phyloP scores from a whole-genome alignment of 2,888 invertebrate species.

The Mycalesis mineus region DNA sequence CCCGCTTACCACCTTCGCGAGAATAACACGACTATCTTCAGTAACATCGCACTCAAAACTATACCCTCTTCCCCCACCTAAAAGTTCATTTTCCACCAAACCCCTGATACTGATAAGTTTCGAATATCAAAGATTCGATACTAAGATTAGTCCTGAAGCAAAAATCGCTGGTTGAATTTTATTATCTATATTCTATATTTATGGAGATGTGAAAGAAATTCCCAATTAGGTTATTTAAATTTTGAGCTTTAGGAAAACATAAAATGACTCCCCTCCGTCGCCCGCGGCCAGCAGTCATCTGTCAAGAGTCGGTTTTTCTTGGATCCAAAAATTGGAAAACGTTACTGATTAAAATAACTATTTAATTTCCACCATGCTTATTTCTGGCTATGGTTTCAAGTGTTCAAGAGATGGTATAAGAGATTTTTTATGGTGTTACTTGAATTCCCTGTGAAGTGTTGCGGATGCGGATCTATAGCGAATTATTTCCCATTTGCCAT shows the following conservation, averaged over 20 bases:
- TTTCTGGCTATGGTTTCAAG: no score
- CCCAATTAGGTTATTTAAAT: not conserved
- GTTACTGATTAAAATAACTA: not conserved
- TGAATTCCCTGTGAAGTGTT: no score
- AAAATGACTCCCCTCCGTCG: not conserved
- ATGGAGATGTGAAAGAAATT: not conserved
- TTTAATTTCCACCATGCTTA: no score
- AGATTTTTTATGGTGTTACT: no score
- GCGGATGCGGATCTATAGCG: no score
- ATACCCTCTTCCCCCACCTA: constrained; percentile 18
- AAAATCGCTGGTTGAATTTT: constrained; percentile 2
- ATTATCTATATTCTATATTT: not conserved
- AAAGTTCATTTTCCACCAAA: not conserved
- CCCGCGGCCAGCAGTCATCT: not conserved
- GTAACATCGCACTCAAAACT: constrained; percentile 30
- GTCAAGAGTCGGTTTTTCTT: not conserved
- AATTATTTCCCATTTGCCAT: no score
- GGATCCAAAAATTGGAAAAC: not conserved
- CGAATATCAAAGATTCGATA: constrained; percentile 1
- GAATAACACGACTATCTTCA: constrained; percentile 31
- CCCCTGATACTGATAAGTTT: constrained; percentile 5
- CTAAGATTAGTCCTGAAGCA: constrained; percentile 11
- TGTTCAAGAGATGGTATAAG: no score
- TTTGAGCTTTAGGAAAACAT: not conserved
- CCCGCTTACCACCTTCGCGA: constrained; percentile 29